Percentiles rank a stretch among this genome's conserved stretches.
phyloP scores from a whole-genome alignment of 2,113 vertebrate species.

The Lagopus leucura region DNA sequence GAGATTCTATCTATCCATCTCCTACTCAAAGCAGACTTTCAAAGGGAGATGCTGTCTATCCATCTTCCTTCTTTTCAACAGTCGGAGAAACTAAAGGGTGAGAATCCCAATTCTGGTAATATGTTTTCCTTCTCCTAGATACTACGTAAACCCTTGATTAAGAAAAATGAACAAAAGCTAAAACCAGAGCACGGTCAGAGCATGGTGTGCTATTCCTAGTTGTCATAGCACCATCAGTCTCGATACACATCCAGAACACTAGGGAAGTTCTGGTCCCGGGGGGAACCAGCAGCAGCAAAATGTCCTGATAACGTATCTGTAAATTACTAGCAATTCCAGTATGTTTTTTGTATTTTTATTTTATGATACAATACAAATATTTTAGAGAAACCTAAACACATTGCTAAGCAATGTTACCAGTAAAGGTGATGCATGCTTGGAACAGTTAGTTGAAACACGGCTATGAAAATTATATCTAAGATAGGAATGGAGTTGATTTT shows the following conservation, averaged over 20 bases:
- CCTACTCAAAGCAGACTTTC: not conserved
- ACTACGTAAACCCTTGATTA: not conserved
- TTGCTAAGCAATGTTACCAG: not conserved
- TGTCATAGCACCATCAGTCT: not conserved
- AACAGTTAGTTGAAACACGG: not conserved
- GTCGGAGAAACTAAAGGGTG: not conserved
- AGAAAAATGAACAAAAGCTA: not conserved
- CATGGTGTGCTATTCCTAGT: not conserved
- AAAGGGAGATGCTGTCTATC: not conserved
- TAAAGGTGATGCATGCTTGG: not conserved
- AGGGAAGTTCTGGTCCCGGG: not conserved
- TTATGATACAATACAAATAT: not conserved
- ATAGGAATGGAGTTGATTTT: not conserved
- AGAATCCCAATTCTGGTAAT: not conserved
- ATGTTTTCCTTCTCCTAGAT: not conserved
- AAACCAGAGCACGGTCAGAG: not conserved
- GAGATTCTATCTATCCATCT: not conserved
- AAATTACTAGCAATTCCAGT: not conserved
- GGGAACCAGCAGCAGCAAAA: not conserved
- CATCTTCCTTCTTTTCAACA: not conserved
- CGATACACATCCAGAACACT: rapidly evolving
- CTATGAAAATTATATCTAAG: not conserved
- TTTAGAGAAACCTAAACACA: not conserved
- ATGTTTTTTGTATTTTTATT: not conserved
- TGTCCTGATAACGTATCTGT: not conserved